phyloP scores from a whole-genome alignment of 2,797 vertebrate species.

The Spinus olivaceus region DNA sequence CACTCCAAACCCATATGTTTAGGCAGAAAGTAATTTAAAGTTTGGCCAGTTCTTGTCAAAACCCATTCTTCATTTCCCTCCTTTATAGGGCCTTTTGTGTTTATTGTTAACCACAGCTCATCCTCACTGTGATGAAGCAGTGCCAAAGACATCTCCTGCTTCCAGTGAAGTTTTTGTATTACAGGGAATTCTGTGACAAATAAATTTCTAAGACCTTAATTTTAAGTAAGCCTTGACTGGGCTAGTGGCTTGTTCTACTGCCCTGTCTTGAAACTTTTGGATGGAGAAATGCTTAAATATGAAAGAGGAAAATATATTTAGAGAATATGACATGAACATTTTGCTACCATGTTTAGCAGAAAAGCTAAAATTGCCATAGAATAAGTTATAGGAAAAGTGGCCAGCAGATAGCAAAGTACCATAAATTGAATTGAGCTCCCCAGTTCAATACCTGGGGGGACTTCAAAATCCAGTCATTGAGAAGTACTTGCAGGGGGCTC shows the following conservation, averaged over 20 bases:
- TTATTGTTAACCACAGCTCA: not conserved
- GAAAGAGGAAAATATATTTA: not conserved
- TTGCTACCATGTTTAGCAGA: not conserved
- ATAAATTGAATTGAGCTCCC: not conserved
- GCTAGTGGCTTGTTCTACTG: not conserved
- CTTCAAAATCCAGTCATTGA: not conserved
- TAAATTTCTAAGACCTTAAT: not conserved
- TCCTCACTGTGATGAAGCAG: not conserved
- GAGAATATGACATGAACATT: not conserved
- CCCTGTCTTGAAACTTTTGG: not conserved
- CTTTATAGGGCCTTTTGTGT: not conserved
- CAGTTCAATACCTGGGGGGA: rapidly evolving
- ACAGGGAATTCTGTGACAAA: not conserved
- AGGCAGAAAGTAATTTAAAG: not conserved
- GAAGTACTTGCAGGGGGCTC: not conserved
- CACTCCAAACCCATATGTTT: not conserved
- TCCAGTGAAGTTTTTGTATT: not conserved
- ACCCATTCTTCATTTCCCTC: not conserved
- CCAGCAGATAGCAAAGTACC: not conserved
- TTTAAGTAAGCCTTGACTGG: not conserved
- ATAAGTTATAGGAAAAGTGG: not conserved
- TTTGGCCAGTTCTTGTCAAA: not conserved
- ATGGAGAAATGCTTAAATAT: not conserved
- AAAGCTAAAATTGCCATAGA: not conserved
- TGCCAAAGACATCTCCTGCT: not conserved